Percentiles rank a stretch among this genome's conserved stretches.
phyloP scores from a whole-genome alignment of 2,888 invertebrate species.

The Pristionchus exspectatus region DNA sequence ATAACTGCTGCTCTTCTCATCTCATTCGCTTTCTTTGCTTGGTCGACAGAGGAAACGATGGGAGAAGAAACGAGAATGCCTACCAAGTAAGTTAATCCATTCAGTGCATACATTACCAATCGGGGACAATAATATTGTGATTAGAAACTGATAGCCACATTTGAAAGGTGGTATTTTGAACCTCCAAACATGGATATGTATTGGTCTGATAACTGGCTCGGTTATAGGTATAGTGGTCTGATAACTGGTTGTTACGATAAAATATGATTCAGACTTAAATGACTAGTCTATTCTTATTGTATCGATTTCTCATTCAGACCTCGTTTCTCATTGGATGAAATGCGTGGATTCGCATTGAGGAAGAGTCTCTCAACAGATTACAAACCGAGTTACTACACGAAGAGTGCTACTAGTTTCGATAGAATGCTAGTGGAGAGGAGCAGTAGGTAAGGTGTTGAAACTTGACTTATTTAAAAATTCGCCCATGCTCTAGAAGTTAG shows the following conservation, averaged over 20 bases:
- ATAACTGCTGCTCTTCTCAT: conserved; percentile 32
- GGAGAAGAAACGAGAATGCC: conserved; percentile 44
- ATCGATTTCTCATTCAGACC: not conserved
- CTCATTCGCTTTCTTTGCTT: conserved; percentile 30
- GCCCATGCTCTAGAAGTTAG: too few species aligned
- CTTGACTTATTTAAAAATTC: too few species aligned
- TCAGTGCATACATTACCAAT: not conserved
- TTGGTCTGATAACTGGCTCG: too few species aligned
- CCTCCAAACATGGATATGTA: too few species aligned
- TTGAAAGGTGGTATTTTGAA: too few species aligned
- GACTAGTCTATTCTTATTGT: not conserved
- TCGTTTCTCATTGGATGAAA: conserved; percentile 53
- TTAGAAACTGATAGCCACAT: too few species aligned
- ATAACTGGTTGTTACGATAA: too few species aligned
- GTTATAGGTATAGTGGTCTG: too few species aligned
- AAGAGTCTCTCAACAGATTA: conserved; percentile 54
- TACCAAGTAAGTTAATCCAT: conserved; percentile 10
- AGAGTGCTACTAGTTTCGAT: conserved; percentile 34
- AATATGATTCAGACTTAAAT: not conserved
- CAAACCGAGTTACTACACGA: conserved; percentile 52
- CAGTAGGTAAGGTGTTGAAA: conserved; percentile 32
- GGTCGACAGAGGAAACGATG: conserved; percentile 44
- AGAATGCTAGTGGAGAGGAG: conserved; percentile 44
- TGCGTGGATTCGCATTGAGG: conserved; percentile 51
- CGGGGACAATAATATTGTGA: too few species aligned